Conservation (phyloP, 2,113 vertebrate species). For the Takifugu bimaculatus region DNA sequence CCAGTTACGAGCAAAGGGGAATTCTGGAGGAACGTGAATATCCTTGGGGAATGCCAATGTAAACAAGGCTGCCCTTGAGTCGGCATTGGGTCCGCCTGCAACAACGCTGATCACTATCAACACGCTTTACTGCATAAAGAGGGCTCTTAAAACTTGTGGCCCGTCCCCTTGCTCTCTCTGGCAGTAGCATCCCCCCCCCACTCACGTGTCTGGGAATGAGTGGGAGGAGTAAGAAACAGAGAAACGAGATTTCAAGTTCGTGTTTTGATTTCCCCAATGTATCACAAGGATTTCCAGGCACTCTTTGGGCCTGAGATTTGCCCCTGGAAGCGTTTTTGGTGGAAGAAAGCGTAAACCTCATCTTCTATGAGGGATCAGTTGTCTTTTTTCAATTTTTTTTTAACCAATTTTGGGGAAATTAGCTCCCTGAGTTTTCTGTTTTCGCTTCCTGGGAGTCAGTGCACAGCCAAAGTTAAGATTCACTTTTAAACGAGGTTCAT, state of each 20-base stretch:
- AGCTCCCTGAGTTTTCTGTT: background rate
- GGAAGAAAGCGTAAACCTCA: too few species aligned
- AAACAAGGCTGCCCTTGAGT: constrained; percentile 47
- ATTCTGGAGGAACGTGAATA: background rate
- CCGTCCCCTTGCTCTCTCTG: constrained; percentile 4
- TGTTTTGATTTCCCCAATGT: constrained; percentile 16
- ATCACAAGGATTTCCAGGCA: constrained; percentile 1
- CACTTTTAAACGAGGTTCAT: too few species aligned
- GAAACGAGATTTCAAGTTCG: constrained; percentile 22
- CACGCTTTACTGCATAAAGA: constrained; percentile 10
- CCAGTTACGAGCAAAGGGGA: constrained; percentile 9
- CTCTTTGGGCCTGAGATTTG: background rate
- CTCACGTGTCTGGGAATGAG: constrained; percentile 31
- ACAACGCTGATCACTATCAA: constrained; percentile 38
- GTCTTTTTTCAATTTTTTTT: too few species aligned
- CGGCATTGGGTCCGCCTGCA: constrained; percentile 16
- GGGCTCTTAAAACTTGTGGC: background rate
- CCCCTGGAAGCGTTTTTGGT: too few species aligned
- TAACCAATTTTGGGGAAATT: too few species aligned
- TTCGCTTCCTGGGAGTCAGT: too few species aligned
- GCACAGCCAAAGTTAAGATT: too few species aligned
- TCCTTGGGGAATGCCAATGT: constrained; percentile 1
- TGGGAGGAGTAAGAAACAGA: background rate
- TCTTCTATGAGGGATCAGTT: too few species aligned
- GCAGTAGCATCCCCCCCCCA: constrained; percentile 5